Percentiles rank a stretch among this genome's conserved stretches.
Evolutionary conservation across 1,140 invertebrate species (phyloP).

Genomic region (Nephotettix cincticeps): DNA sequence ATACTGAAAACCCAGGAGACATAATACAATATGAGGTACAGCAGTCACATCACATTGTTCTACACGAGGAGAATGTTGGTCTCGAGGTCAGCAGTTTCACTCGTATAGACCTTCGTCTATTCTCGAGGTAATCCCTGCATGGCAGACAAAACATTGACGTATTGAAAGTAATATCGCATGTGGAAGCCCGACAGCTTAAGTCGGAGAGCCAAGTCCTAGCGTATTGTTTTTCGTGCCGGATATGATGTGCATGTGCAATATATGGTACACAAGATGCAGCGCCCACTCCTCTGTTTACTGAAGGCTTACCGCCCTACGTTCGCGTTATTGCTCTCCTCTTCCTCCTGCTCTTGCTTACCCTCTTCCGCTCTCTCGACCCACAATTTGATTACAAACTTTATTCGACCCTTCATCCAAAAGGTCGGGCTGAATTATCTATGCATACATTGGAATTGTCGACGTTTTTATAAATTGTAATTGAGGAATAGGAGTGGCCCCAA

Average conservation of each 20-base stretch:
- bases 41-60: too few relatives aligned
- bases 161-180: conserved; percentile 1
- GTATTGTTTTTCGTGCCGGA: neutral
- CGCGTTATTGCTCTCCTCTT: neutral
- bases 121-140: too few relatives aligned
- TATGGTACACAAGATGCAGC: neutral
- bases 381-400: conserved; percentile 12
- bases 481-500: neutral
- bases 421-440: neutral
- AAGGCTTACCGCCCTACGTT: neutral
- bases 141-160: neutral
- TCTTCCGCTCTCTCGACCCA: neutral
- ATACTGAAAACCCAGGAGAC: too few relatives aligned
- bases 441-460: neutral
- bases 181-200: neutral
- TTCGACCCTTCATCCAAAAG: neutral
- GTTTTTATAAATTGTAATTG: neutral
- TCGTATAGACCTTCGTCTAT: too few relatives aligned
- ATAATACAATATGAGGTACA: too few relatives aligned
- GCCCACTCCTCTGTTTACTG: neutral
- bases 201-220: neutral
- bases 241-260: conserved; percentile 12
- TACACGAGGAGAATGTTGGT: too few relatives aligned
- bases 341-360: neutral
- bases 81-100: too few relatives aligned